Base-by-base conservation (phyloP, 2,797 vertebrate species). In the Octomys mimax region DNA sequence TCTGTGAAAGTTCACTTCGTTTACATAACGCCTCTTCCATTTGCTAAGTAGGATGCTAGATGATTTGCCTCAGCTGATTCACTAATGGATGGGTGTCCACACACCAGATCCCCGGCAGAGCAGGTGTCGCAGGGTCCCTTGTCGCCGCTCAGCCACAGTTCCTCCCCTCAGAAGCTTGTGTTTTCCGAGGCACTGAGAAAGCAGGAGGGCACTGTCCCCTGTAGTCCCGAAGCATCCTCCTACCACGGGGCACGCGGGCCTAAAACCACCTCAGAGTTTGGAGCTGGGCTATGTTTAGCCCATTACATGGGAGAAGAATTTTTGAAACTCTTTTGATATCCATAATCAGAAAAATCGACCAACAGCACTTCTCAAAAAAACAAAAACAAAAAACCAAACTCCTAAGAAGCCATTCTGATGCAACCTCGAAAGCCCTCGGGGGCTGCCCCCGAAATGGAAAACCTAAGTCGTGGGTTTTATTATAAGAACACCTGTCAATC, bases 91-190 rank as follows among this genome's bases (percentile, higher is more conserved):
- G 21, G 52, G 6, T 8, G 10, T 28, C 46, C 49, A 61, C 33
- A 54, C 14, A 22, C 10, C 39, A 0, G 0, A 0, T 42, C 54
- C 52, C 19, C 31, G 9, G 54, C 28, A 0, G 22, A 81, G 83
- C 18, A 9, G 33, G 6, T 3, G 21, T n/a, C n/a, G 6, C 22
- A 31, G 9, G 0, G 21, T 3, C 52, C 54, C 49, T 1, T 4
- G 3, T 9, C 70, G 62, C 80, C 57, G 5, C 68, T 19, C 2
- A 0, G 57, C 39, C 0, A 64, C 87, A 3, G 6, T 2, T 12
- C 6, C 39, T 57, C 24, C n/a, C 14, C 61, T 9, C 39, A 49
- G 70, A 19, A 66, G 26, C 19, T 59, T n/a, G 19, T 14, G 42
- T 11, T 18, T 10, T 33, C 52, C 2, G 5, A 59, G 42, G 9